phyloP scores from a whole-genome alignment of 2,797 vertebrate species.

The Pelobates cultripes region DNA sequence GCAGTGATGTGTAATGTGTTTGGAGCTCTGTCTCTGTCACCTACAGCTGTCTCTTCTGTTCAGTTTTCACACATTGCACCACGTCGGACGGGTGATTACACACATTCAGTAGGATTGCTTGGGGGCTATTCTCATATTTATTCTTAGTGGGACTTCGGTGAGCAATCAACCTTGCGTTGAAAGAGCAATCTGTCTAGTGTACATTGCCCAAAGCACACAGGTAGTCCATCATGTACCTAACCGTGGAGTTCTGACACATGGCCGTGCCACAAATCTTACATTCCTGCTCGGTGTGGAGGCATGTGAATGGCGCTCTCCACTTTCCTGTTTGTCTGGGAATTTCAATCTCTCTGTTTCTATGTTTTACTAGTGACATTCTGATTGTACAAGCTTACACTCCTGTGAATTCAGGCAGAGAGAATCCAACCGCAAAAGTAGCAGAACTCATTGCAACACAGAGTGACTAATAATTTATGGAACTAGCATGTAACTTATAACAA shows the following conservation, averaged over 20 bases:
- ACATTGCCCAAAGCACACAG: slow-evolving; percentile 7
- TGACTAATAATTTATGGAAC: too few species aligned
- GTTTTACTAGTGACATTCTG: too few species aligned
- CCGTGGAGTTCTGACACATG: not conserved
- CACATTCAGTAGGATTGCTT: slow-evolving; percentile 2
- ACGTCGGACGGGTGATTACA: not conserved
- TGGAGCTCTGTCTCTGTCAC: not conserved
- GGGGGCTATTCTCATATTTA: slow-evolving; percentile 14
- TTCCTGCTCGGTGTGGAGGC: not conserved
- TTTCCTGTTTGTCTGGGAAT: not conserved
- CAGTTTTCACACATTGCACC: not conserved
- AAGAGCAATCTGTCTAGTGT: slow-evolving; percentile 7
- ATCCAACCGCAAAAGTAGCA: too few species aligned
- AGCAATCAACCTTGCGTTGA: slow-evolving; percentile 4
- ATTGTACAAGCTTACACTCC: too few species aligned
- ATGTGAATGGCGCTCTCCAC: not conserved
- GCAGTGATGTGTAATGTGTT: not conserved
- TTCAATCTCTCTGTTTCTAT: not conserved
- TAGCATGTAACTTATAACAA: too few species aligned
- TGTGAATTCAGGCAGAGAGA: too few species aligned
- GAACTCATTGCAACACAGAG: too few species aligned
- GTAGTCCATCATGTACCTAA: slow-evolving; percentile 1
- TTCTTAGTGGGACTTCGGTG: slow-evolving; percentile 8
- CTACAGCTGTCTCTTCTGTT: not conserved
- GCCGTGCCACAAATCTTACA: not conserved